Evolutionary conservation across 2,113 vertebrate species (phyloP).

Genomic region (Rhinogobius similis): DNA sequence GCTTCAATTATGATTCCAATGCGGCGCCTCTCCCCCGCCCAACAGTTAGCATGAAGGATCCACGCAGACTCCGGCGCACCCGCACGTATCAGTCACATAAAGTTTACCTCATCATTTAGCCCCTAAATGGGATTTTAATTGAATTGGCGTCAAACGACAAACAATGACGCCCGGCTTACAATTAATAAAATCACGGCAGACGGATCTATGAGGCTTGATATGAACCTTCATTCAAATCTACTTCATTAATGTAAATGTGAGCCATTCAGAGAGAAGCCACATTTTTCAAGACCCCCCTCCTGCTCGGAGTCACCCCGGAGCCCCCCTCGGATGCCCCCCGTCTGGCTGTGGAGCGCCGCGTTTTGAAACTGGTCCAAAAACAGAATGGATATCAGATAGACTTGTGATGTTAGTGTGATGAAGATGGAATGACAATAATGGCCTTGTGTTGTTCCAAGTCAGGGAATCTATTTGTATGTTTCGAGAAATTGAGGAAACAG

Average conservation of each 20-base stretch:
- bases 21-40: slow-evolving; percentile 40
- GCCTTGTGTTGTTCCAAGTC: slow-evolving; percentile 80
- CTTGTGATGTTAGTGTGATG: slow-evolving; percentile 84
- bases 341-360: neutral
- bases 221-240: slow-evolving; percentile 97
- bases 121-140: slow-evolving; percentile 95
- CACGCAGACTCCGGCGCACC: slow-evolving; percentile 43
- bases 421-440: slow-evolving; percentile 80
- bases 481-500: neutral
- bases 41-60: neutral
- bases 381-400: slow-evolving; percentile 76
- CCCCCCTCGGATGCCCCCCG: slow-evolving; percentile 36
- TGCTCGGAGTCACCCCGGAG: too few relatives aligned
- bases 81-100: slow-evolving; percentile 76
- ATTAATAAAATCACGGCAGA: slow-evolving; percentile 98
- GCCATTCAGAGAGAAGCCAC: slow-evolving; percentile 84
- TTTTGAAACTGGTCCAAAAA: neutral
- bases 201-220: slow-evolving; percentile 99
- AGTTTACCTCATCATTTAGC: slow-evolving; percentile 85
- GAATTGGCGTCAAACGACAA: slow-evolving; percentile 97
- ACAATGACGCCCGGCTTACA: slow-evolving; percentile 98
- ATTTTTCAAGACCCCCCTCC: slow-evolving; percentile 91
- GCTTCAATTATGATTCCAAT: slow-evolving; percentile 63
- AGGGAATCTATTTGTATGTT: too few relatives aligned
- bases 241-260: slow-evolving; percentile 98